Conservation (phyloP, 2,113 vertebrate genomes). For the Laterallus jamaicensis region DNA sequence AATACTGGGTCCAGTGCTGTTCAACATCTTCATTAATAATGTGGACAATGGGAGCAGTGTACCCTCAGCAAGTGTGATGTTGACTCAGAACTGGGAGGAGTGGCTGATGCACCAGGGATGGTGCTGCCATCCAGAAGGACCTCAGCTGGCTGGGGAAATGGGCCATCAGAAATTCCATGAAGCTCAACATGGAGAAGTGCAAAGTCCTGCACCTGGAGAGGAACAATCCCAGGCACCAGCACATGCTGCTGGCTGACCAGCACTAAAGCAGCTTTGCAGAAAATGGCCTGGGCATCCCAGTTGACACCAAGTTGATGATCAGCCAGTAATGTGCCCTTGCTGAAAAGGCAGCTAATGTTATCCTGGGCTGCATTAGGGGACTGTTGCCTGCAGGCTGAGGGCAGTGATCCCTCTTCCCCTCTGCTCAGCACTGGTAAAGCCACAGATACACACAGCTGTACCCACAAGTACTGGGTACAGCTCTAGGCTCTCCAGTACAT, state of each 20-base stretch:
- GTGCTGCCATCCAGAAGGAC: not conserved
- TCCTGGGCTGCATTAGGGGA: not conserved
- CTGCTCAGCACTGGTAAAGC: not conserved
- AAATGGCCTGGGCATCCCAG: not conserved
- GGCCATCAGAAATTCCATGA: not conserved
- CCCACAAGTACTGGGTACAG: not conserved
- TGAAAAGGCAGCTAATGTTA: not conserved
- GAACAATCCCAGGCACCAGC: not conserved
- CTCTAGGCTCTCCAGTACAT: not conserved
- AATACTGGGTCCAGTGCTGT: not conserved
- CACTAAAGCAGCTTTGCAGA: not conserved
- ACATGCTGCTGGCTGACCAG: not conserved
- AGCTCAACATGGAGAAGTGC: not conserved
- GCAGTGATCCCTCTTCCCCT: not conserved
- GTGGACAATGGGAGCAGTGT: not conserved
- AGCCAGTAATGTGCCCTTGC: not conserved
- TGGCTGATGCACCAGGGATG: not conserved
- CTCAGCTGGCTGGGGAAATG: not conserved
- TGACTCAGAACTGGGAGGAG: no score
- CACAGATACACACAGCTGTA: no score
- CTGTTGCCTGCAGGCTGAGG: not conserved
- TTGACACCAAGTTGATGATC: not conserved
- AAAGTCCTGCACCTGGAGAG: not conserved
- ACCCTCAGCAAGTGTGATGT: not conserved
- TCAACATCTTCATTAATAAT: not conserved